Evolutionary conservation across 2,888 invertebrate species (phyloP).

Genomic region (Drosophila emarginata): DNA sequence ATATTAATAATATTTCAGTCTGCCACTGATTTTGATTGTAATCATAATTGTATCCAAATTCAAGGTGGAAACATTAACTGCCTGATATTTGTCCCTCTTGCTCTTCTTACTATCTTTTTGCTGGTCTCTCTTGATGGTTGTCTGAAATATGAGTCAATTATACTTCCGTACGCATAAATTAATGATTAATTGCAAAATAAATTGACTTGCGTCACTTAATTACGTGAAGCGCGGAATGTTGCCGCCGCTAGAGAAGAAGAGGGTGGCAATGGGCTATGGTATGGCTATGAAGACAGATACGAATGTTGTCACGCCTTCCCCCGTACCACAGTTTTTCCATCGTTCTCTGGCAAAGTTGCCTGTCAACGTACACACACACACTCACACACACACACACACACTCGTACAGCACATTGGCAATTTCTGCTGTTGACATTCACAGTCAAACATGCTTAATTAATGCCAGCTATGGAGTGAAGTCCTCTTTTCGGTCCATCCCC

Average conservation of each 20-base stretch:
- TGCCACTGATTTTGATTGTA: neutral
- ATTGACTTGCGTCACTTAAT: constrained; percentile 80
- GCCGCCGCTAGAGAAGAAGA: constrained; percentile 14
- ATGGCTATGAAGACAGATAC: constrained; percentile 9
- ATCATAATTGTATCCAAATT: neutral
- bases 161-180: constrained; percentile 76
- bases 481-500: constrained; percentile 41
- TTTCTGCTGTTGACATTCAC: constrained; percentile 75
- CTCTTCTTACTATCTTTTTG: neutral
- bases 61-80: neutral
- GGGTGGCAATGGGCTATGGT: neutral
- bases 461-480: constrained; percentile 58
- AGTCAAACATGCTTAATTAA: constrained; percentile 79
- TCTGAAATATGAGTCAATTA: constrained; percentile 75
- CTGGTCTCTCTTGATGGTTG: constrained; percentile 28
- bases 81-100: neutral
- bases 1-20: neutral
- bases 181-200: constrained; percentile 80
- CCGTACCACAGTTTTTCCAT: neutral
- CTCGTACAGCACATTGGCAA: constrained; percentile 27
- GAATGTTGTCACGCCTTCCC: constrained; percentile 38
- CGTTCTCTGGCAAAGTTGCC: constrained; percentile 34
- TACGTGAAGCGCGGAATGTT: constrained; percentile 56
- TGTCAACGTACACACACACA: constrained; percentile 58
- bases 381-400: constrained; percentile 24